Base-by-base conservation (phyloP, 2,797 vertebrate genomes). In the Gallirallus australis region DNA sequence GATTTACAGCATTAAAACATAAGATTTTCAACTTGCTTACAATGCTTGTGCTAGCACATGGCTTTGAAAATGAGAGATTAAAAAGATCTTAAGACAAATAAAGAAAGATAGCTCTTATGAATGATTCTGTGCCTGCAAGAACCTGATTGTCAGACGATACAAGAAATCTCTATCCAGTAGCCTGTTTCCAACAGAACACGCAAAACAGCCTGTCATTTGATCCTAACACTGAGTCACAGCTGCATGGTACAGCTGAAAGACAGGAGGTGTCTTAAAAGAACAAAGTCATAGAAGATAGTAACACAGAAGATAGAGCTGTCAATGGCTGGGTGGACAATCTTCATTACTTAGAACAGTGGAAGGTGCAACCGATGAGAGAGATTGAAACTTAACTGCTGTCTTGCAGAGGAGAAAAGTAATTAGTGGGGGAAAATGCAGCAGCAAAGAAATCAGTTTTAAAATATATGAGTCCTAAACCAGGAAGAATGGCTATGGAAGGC, bases 241-340 rank as follows among this genome's bases (percentile, higher is more conserved):
- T 37, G 35, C 79, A 39, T 47, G 63, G 14, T 47, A 69, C 42
- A 68, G 30, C 14, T 76, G 60, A 56, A 89, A 79, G 23, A 4
- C 56, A 73, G 17, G 1, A 54, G 15, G 12, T 23, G 17, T 15
- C 47, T 15, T 50, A 47, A 68, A 78, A 90, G 31, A 83, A 31
- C 16, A 70, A 53, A 68, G 31, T 53, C 39, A 68, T 3, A 42
- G 39, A 71, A 42, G 20, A 66, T 14, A 54, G 56, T 56, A 70
- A 60, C 9, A 50, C 0, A 35, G 57, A 77, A 80, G 0, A 5
- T 23, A 27, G 0, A 65, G 45, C 21, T 14, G 1, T 11, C 27
- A 64, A 18, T 6, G 28, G 27, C 24, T 92, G 28, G 9, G 35
- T 27, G 19, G 15, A 28, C 25, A 56, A 59, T 24, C 9, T 59